Evolutionary conservation across 1,140 invertebrate genomes (phyloP).

Genomic region (Homarus americanus): DNA sequence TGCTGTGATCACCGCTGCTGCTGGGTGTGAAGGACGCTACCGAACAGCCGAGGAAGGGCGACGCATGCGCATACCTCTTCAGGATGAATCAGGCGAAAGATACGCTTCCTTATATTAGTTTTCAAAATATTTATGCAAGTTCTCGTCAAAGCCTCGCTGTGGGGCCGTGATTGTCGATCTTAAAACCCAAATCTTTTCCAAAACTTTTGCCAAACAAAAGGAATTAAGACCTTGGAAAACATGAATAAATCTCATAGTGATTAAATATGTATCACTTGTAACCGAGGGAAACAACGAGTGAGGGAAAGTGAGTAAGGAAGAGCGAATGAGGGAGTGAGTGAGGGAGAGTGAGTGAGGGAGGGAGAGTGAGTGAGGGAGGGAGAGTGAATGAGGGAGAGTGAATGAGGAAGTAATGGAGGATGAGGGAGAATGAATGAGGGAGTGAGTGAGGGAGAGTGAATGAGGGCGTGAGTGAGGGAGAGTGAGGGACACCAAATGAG

Average conservation of each 20-base stretch:
- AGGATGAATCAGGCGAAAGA: background rate
- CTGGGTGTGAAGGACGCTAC: too few relatives aligned
- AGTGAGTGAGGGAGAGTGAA: too few relatives aligned
- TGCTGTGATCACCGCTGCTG: too few relatives aligned
- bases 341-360: background rate
- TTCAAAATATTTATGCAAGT: slow-evolving; percentile 53
- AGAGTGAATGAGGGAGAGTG: too few relatives aligned
- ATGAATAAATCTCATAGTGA: slow-evolving; percentile 30
- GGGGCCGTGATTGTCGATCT: slow-evolving; percentile 22
- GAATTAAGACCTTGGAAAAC: slow-evolving; percentile 45
- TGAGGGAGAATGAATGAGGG: too few relatives aligned
- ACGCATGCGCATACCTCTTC: background rate
- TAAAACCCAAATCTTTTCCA: slow-evolving; percentile 51
- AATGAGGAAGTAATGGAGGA: too few relatives aligned
- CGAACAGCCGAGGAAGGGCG: too few relatives aligned
- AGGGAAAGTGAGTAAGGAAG: background rate
- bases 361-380: too few relatives aligned
- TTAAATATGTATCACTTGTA: slow-evolving; percentile 31
- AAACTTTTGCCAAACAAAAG: slow-evolving; percentile 49
- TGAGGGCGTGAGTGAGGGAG: too few relatives aligned
- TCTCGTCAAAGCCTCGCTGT: slow-evolving; percentile 29
- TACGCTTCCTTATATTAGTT: slow-evolving; percentile 23
- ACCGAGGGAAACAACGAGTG: background rate
- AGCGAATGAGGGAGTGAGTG: background rate
- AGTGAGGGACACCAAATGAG: too few relatives aligned